phyloP scores from a whole-genome alignment of 2,888 invertebrate genomes.

The Aphidius colemani region DNA sequence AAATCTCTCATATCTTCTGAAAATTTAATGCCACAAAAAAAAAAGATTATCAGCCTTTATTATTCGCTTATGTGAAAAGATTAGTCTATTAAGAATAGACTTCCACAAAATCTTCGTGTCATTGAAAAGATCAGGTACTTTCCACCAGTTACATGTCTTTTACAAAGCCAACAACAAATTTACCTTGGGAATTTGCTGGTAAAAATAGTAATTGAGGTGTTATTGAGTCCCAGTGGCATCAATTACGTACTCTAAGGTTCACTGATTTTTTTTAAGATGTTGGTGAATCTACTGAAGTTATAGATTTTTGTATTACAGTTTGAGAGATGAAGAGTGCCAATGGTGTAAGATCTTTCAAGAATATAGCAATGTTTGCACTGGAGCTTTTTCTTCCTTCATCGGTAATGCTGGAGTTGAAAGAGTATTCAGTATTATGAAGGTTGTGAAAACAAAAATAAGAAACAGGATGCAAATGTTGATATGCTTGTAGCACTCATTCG shows the following conservation, averaged over 20 bases:
- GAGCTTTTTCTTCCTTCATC: conserved; percentile 32
- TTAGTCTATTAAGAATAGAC: conserved; percentile 26
- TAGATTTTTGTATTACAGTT: conserved; percentile 27
- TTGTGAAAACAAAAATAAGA: conserved; percentile 31
- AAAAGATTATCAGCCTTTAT: no score
- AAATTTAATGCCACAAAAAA: background rate
- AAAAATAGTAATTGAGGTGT: conserved; percentile 16
- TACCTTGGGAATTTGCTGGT: conserved; percentile 19
- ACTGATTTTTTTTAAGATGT: conserved; percentile 21
- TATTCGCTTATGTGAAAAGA: conserved; percentile 31
- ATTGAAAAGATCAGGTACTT: conserved; percentile 12
- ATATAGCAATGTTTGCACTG: conserved; percentile 33
- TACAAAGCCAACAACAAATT: conserved; percentile 10
- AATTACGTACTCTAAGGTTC: conserved; percentile 25
- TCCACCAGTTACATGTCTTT: conserved; percentile 19
- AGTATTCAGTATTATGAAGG: conserved; percentile 35
- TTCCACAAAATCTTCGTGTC: conserved; percentile 16
- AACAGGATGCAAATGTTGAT: conserved; percentile 33
- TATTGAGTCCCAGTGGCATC: conserved; percentile 17
- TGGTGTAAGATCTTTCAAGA: conserved; percentile 29
- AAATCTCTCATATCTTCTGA: background rate
- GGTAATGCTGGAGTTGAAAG: conserved; percentile 39
- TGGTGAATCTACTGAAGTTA: conserved; percentile 8
- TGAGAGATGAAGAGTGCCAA: conserved; percentile 14
- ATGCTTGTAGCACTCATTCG: conserved; percentile 36